Conservation (phyloP, 1,140 invertebrate genomes). For the Papilio machaon region DNA sequence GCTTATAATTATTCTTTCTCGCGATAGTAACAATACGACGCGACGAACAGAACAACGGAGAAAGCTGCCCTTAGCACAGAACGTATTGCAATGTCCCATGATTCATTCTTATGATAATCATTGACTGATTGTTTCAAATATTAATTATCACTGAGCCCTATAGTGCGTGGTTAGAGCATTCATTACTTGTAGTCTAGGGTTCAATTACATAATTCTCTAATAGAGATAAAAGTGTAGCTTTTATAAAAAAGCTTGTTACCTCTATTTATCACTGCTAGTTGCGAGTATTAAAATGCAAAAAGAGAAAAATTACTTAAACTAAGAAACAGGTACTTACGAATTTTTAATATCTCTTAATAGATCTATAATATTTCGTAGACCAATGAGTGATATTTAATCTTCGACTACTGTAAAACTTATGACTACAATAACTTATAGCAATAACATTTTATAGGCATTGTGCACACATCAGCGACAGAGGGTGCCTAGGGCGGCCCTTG, state of each 20-base stretch:
- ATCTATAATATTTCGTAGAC: background rate
- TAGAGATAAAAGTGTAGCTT: background rate
- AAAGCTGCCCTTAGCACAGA: conserved; percentile 25
- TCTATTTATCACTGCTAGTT: background rate
- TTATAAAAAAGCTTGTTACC: background rate
- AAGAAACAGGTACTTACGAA: background rate
- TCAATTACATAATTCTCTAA: background rate
- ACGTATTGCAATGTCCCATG: conserved; percentile 15
- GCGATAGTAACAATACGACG: conserved; percentile 31
- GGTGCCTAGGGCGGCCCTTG: conserved; percentile 52
- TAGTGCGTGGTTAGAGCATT: background rate
- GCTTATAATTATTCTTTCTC: conserved; percentile 44
- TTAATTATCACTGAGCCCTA: background rate
- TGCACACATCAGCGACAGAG: conserved; percentile 52
- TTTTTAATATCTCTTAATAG: background rate
- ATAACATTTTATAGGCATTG: conserved; percentile 68
- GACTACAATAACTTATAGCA: conserved; percentile 63
- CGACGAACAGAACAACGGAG: background rate
- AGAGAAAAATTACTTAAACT: too few relatives aligned
- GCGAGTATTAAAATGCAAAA: too few relatives aligned
- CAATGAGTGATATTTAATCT: conserved; percentile 6
- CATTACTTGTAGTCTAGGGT: background rate
- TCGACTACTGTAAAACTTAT: conserved; percentile 46
- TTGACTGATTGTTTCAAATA: conserved; percentile 24
- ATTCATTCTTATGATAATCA: conserved; percentile 17